Base-by-base conservation (phyloP, 2,797 vertebrate species). In the Myotis planiceps region DNA sequence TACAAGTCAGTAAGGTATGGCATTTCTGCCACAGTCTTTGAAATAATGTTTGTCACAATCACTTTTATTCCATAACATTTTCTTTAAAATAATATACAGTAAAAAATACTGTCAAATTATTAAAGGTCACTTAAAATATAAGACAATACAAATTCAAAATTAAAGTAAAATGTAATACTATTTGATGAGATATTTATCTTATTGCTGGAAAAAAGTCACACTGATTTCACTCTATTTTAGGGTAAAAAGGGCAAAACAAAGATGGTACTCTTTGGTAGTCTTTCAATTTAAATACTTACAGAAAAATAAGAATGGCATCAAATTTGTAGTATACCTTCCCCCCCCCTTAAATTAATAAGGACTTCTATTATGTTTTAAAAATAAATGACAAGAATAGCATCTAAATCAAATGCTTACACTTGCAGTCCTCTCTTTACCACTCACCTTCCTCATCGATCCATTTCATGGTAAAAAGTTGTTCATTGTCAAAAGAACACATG, bases 381-480 rank as follows among this genome's bases (percentile, higher is more conserved):
- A 82, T 23, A 71, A 87, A 78, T 10, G 51, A 45, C 9, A 88
- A 88, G 9, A 84, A 58, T 34, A 85, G 14, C 23, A 88, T 27
- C 71, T 68, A 68, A 49, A 66, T 83, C 4, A 42, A 63, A 87
- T 15, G 66, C 21, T 69, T 29, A 69, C 21, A 79, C 27, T 66
- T 65, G 27, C 60, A 87, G 6, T 23, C 7, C 13, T 34, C 53
- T 65, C 51, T 75, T 83, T 47, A 27, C 0, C 5, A 94, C 94
- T 98, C 97, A 99, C 99, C 99, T 99, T 99, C 99, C 96, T 99
- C 99, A 58, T 99, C 99, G 81, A 99, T 99, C 99, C 99, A 99
- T 95, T 99, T 99, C 99, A 99, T 99, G 97, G 99, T 99, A 98
- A 99, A 99, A 92, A 99, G 99, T 96, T 99, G 99, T 94, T 99